Evolutionary conservation across 1,140 invertebrate genomes (phyloP).

Genomic region (Mya arenaria): DNA sequence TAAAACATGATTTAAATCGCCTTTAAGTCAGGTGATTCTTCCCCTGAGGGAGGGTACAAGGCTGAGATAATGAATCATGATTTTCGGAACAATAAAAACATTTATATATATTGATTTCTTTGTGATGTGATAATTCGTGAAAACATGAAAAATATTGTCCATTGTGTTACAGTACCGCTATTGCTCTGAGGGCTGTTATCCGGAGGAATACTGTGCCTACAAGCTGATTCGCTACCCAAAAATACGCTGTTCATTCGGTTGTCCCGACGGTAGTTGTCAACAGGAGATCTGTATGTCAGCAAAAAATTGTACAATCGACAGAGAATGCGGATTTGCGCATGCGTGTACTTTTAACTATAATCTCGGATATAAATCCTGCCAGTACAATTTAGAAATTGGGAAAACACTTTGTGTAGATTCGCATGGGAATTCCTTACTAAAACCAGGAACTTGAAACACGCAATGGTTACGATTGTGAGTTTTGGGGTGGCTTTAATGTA

Average conservation of each 20-base stretch:
- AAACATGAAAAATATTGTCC: too few species aligned
- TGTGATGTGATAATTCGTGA: too few species aligned
- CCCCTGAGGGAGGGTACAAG: too few species aligned
- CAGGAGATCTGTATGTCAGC: slow-evolving; percentile 74
- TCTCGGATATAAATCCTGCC: slow-evolving; percentile 74
- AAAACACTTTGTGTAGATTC: slow-evolving; percentile 85
- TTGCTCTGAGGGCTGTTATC: slow-evolving; percentile 74
- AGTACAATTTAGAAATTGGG: slow-evolving; percentile 76
- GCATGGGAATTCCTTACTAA: slow-evolving; percentile 27
- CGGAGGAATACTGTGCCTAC: slow-evolving; percentile 76
- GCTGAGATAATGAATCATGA: too few species aligned
- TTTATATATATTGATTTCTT: too few species aligned
- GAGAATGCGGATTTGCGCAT: slow-evolving; percentile 66
- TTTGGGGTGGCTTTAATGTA: too few species aligned
- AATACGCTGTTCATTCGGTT: slow-evolving; percentile 70
- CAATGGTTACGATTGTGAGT: too few species aligned
- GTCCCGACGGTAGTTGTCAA: slow-evolving; percentile 74
- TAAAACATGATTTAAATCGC: too few species aligned
- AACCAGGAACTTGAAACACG: not conserved
- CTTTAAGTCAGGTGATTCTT: too few species aligned
- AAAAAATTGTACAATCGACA: slow-evolving; percentile 61
- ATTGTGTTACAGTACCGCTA: slow-evolving; percentile 73
- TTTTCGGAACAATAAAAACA: too few species aligned
- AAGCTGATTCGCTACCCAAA: slow-evolving; percentile 76
- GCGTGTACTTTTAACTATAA: slow-evolving; percentile 73